Evolutionary conservation across 2,888 invertebrate species (phyloP).

Genomic region (Gastrophysa polygoni): DNA sequence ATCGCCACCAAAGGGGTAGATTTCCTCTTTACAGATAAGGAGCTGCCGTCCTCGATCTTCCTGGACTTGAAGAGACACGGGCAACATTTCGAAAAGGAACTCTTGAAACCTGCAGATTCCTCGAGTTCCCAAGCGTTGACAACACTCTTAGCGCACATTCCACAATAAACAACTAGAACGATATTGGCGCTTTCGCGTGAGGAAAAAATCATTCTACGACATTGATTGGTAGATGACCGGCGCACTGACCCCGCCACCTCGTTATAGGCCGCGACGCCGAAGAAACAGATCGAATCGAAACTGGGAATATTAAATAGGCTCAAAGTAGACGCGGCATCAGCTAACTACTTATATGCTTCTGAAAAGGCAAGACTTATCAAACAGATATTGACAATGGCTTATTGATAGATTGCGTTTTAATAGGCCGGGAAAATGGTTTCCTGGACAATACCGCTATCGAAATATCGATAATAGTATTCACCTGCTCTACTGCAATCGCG

Average conservation of each 20-base stretch:
- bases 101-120: slow-evolving; percentile 30
- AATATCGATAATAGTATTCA: background rate
- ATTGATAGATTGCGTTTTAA: no score
- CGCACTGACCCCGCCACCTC: slow-evolving; percentile 43
- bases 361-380: no score
- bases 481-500: no score
- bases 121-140: slow-evolving; percentile 45
- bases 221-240: slow-evolving; percentile 49
- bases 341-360: no score
- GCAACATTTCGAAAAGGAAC: slow-evolving; percentile 39
- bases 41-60: slow-evolving; percentile 38
- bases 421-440: no score
- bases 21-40: slow-evolving; percentile 18
- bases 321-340: no score
- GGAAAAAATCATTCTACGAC: slow-evolving; percentile 26
- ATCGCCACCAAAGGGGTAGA: slow-evolving; percentile 51
- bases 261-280: slow-evolving; percentile 35
- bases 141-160: slow-evolving; percentile 39
- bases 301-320: background rate
- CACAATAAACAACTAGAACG: slow-evolving; percentile 1
- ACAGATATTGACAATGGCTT: no score
- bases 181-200: no score
- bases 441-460: no score
- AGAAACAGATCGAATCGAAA: slow-evolving; percentile 13
- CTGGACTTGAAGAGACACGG: slow-evolving; percentile 35